Percentiles rank a stretch among this genome's conserved stretches.
phyloP scores from a whole-genome alignment of 2,888 invertebrate genomes.

The Brenthis ino region DNA sequence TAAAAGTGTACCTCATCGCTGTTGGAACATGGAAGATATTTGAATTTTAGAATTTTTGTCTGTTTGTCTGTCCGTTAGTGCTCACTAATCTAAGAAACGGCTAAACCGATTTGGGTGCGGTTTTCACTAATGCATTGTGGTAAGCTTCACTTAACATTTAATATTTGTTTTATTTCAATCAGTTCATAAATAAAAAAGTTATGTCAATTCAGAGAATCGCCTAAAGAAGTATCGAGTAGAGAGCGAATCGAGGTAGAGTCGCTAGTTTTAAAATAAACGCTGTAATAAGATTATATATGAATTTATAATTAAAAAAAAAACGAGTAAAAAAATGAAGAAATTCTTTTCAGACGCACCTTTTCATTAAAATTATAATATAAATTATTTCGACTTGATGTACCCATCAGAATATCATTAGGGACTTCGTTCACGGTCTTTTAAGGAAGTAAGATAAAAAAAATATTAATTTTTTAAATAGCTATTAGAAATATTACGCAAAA shows the following conservation, averaged over 20 bases:
- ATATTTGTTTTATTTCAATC: too few species aligned
- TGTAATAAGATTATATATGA: background rate
- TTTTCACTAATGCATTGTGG: too few species aligned
- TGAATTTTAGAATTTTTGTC: too few species aligned
- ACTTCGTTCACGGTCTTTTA: constrained; percentile 1
- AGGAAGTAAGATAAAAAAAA: constrained; percentile 1
- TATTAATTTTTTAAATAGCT: background rate
- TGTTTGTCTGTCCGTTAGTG: too few species aligned
- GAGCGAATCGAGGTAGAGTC: background rate
- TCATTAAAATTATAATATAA: constrained; percentile 20
- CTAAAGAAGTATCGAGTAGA: too few species aligned
- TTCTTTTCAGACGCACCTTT: constrained; percentile 3
- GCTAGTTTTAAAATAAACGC: background rate
- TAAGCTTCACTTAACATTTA: too few species aligned
- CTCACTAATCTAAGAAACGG: too few species aligned
- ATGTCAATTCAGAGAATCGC: too few species aligned
- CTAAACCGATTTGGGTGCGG: too few species aligned
- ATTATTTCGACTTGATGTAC: constrained; percentile 13
- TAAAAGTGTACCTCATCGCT: too few species aligned
- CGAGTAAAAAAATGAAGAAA: constrained; percentile 12
- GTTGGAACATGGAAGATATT: too few species aligned
- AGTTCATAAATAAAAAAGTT: too few species aligned
- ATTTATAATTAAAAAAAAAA: background rate
- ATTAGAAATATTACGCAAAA: background rate
- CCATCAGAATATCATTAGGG: constrained; percentile 17